Percentiles rank a stretch among this genome's conserved stretches.
Evolutionary conservation across 1,140 invertebrate genomes (phyloP).

Genomic region (Elysia chlorotica): DNA sequence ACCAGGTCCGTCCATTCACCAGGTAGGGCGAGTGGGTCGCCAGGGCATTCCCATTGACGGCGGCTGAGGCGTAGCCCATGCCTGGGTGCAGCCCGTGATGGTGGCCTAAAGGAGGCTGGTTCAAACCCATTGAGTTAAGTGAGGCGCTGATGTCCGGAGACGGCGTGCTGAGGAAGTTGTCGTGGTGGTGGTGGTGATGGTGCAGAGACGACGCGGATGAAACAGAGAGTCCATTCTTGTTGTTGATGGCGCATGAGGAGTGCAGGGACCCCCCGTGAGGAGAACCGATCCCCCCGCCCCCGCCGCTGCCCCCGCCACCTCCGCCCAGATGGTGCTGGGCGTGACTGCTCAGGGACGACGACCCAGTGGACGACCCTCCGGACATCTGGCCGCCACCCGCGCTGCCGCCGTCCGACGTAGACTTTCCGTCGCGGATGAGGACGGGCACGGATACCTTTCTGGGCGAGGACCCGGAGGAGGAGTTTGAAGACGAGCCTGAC

Average conservation of each 20-base stretch:
- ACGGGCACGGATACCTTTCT: constrained; percentile 94
- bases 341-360: constrained; percentile 20
- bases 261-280: constrained; percentile 21
- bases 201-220: background rate
- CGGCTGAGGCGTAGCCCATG: constrained; percentile 41
- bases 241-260: constrained; percentile 34
- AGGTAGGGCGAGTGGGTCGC: constrained; percentile 46
- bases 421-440: constrained; percentile 95
- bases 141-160: constrained; percentile 17
- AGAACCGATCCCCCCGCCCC: background rate
- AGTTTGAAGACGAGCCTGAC: constrained; percentile 13
- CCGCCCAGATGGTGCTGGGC: constrained; percentile 6
- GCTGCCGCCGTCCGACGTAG: constrained; percentile 57
- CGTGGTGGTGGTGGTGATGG: constrained; percentile 16
- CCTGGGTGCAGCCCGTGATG: constrained; percentile 38
- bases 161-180: constrained; percentile 24
- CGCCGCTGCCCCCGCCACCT: background rate
- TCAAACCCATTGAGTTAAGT: constrained; percentile 7
- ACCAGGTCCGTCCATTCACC: constrained; percentile 53
- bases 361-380: constrained; percentile 21
- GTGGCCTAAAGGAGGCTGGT: constrained; percentile 29
- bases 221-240: constrained; percentile 15
- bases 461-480: constrained; percentile 63
- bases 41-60: constrained; percentile 36
- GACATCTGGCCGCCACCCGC: constrained; percentile 7